A percentile compares a stretch with the other conserved stretches of the same genome.
Evolutionary conservation across 2,888 invertebrate species (phyloP).

Genomic region (Andrena bucephala): DNA sequence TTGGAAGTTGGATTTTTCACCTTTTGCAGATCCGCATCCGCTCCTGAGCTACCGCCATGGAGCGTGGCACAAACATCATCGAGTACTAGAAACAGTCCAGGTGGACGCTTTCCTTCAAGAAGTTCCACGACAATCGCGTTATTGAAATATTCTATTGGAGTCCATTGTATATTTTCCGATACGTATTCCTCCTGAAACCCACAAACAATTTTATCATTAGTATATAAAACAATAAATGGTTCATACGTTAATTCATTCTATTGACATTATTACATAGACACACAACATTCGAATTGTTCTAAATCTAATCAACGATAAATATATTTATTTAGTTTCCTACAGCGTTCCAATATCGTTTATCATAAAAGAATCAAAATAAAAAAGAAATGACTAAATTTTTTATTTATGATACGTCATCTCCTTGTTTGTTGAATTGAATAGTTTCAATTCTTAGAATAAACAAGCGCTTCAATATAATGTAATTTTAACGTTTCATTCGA

Average conservation of each 20-base stretch:
- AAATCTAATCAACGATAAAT: neutral
- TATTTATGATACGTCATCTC: no score
- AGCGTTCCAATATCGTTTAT: neutral
- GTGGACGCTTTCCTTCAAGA: conserved; percentile 88
- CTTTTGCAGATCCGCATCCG: conserved; percentile 87
- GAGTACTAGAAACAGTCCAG: conserved; percentile 88
- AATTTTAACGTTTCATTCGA: neutral
- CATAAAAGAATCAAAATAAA: neutral
- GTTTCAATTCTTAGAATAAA: no score
- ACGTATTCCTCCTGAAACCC: conserved; percentile 88
- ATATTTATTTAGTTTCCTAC: neutral
- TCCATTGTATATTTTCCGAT: conserved; percentile 89
- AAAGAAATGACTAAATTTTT: no score
- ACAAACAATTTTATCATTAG: neutral
- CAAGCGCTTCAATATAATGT: no score
- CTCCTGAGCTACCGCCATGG: conserved; percentile 89
- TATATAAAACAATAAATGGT: neutral
- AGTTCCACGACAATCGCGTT: conserved; percentile 89
- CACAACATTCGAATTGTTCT: neutral
- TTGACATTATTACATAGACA: no score
- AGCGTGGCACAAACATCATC: conserved; percentile 90
- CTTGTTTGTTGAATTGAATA: no score
- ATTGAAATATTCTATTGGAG: conserved; percentile 89
- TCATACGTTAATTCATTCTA: neutral
- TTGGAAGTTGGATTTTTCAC: conserved; percentile 67